Percentiles rank a stretch among this genome's conserved stretches.
Conservation (phyloP, 2,888 invertebrate species). For the Yponomeuta sedellus region DNA sequence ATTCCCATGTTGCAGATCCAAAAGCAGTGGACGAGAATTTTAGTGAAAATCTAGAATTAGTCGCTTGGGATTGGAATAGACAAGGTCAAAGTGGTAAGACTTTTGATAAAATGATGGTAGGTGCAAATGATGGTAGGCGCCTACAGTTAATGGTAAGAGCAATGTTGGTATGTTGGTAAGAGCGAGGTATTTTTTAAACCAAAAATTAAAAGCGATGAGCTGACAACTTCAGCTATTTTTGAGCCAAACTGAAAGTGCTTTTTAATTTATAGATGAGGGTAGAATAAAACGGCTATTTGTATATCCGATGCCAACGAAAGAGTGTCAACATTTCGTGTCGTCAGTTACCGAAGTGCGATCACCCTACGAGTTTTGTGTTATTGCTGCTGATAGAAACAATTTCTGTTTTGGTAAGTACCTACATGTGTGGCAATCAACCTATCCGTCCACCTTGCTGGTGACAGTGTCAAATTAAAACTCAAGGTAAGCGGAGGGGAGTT, state of each 20-base stretch:
- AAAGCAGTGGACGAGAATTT: neutral
- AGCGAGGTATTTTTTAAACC: too few relatives aligned
- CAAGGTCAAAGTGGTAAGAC: neutral
- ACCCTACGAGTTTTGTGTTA: slow-evolving; percentile 13
- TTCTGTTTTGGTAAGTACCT: slow-evolving; percentile 8
- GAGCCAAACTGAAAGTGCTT: neutral
- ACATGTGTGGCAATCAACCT: neutral
- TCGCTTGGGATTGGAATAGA: neutral
- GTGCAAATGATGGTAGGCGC: too few relatives aligned
- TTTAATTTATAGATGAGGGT: neutral
- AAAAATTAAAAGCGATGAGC: too few relatives aligned
- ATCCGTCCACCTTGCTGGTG: neutral
- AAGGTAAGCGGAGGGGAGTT: too few relatives aligned
- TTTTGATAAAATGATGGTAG: too few relatives aligned
- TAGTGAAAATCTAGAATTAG: neutral
- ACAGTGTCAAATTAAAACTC: too few relatives aligned
- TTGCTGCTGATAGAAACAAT: neutral
- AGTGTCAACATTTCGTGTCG: slow-evolving; percentile 8
- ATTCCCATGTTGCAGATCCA: neutral
- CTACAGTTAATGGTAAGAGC: too few relatives aligned
- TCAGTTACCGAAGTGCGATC: slow-evolving; percentile 10
- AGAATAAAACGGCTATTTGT: neutral
- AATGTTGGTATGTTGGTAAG: too few relatives aligned
- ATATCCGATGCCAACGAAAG: neutral
- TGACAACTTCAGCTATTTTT: too few relatives aligned